A percentile compares a stretch with the other conserved stretches of the same genome.
These are phyloP conservation scores for Lepidurus packardi DNA, from an alignment of 1,140 invertebrate genomes.

Conservation along the genomic window DNA sequence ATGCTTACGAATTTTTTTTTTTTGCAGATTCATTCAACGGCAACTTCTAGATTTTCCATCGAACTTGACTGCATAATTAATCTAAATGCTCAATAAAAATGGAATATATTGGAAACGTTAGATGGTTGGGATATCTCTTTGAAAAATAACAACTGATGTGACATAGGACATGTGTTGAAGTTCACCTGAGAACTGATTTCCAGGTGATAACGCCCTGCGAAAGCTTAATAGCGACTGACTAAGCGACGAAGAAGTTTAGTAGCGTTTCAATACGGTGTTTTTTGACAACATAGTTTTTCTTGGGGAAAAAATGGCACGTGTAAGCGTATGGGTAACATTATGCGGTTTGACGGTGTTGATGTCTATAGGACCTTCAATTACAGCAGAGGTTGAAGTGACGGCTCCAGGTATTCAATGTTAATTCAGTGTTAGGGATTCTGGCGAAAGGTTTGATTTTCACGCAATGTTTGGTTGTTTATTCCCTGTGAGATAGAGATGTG, in stretches of 20 bases:
- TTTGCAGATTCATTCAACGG: not conserved
- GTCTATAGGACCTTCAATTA: not conserved
- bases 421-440: not conserved
- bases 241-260: no score
- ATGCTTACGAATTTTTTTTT: not conserved
- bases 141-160: not conserved
- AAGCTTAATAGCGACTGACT: not conserved
- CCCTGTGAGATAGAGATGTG: not conserved
- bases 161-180: not conserved
- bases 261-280: no score
- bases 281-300: not conserved
- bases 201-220: not conserved
- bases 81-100: no score
- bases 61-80: no score
- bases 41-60: not conserved
- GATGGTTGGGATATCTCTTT: not conserved
- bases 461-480: not conserved
- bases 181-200: slow-evolving; percentile 9
- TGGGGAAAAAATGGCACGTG: not conserved
- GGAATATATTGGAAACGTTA: no score
- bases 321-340: not conserved
- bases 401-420: not conserved
- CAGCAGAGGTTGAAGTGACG: not conserved
- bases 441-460: not conserved
- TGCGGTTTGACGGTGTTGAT: not conserved